Evolutionary conservation across 2,888 invertebrate genomes (phyloP).

Genomic region (Orthosia gothica): DNA sequence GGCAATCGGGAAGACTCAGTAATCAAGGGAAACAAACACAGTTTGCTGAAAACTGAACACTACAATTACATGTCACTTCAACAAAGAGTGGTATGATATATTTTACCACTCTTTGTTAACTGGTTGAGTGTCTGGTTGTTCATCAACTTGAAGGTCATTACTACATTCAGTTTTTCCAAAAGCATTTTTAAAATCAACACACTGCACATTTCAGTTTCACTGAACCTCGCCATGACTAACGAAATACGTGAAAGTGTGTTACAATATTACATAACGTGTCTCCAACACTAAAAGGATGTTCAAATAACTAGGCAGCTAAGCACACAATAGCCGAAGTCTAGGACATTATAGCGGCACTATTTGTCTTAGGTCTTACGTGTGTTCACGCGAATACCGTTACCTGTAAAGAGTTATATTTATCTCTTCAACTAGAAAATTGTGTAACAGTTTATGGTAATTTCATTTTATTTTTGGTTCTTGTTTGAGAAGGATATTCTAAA

Average conservation of each 20-base stretch:
- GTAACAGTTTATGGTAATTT: no score
- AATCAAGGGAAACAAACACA: background rate
- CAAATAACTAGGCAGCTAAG: constrained; percentile 36
- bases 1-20: background rate
- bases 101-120: no score
- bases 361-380: constrained; percentile 34
- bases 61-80: no score
- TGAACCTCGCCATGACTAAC: constrained; percentile 18
- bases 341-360: constrained; percentile 37
- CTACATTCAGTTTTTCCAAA: background rate
- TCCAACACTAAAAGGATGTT: constrained; percentile 60
- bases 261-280: constrained; percentile 53
- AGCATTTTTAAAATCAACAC: background rate
- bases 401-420: background rate
- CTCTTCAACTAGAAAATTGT: no score
- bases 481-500: no score
- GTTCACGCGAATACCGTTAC: constrained; percentile 34
- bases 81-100: no score
- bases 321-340: constrained; percentile 47
- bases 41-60: background rate
- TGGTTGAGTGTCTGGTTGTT: no score
- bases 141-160: background rate
- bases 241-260: constrained; percentile 57
- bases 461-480: no score
- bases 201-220: constrained; percentile 30